Percentiles rank a stretch among this genome's conserved stretches.
Conservation (phyloP, 92 coral and sea anemone species). For the Metridium senile region DNA sequence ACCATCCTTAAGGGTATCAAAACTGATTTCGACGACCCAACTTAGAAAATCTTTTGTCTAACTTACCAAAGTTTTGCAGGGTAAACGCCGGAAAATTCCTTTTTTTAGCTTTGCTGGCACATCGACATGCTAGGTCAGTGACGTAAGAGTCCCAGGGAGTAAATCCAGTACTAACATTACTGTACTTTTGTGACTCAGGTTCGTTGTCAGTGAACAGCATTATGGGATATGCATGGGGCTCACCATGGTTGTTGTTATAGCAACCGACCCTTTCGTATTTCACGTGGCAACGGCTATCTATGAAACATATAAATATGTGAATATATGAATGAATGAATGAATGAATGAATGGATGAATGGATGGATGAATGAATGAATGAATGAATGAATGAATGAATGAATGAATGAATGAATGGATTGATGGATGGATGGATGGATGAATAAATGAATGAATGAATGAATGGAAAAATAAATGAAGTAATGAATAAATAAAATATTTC, state of each 20-base stretch:
- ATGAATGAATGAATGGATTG: no score
- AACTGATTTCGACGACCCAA: no score
- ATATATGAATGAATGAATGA: no score
- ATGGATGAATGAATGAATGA: no score
- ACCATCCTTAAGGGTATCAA: no score
- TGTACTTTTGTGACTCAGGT: conserved; percentile 4
- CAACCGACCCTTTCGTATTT: conserved; percentile 22
- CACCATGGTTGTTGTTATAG: conserved; percentile 20
- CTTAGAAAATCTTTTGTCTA: no score
- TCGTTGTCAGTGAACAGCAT: conserved; percentile 16
- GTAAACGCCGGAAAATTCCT: not conserved
- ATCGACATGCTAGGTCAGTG: conserved; percentile 23
- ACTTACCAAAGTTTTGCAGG: conserved; percentile 35
- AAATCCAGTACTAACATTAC: conserved; percentile 14
- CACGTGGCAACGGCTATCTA: conserved; percentile 24
- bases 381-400: no score
- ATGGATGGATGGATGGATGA: no score
- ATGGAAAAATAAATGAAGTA: no score
- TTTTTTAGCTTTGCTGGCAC: conserved; percentile 10
- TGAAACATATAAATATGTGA: not conserved
- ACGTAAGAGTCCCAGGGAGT: conserved; percentile 19
- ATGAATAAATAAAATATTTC: no score
- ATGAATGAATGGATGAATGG: no score
- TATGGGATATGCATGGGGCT: conserved; percentile 5
- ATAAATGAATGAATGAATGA: no score